Percentiles rank a stretch among this genome's conserved stretches.
These are phyloP conservation scores for Melanchra persicariae DNA, from an alignment of 2,888 invertebrate species.

Conservation along the genomic window DNA sequence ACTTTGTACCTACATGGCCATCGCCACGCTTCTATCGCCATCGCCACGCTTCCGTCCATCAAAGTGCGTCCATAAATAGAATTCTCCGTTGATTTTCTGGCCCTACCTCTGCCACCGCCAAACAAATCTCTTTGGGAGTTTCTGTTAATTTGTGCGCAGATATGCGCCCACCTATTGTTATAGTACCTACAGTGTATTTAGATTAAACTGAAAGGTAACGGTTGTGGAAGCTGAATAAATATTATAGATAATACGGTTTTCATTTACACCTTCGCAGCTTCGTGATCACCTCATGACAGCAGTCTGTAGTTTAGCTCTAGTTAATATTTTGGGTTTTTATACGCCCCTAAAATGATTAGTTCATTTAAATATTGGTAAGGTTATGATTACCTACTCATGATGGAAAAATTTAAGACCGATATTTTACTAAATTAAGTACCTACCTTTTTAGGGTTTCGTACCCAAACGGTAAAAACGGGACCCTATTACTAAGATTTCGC, in stretches of 20 bases:
- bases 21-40: too few species aligned
- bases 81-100: conserved; percentile 9
- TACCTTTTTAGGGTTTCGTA: too few species aligned
- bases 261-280: background rate
- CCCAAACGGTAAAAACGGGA: too few species aligned
- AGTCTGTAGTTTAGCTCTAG: too few species aligned
- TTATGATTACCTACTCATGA: too few species aligned
- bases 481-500: too few species aligned
- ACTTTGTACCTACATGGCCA: background rate
- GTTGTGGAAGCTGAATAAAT: background rate
- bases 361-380: too few species aligned
- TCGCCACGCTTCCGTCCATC: background rate
- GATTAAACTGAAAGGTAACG: background rate
- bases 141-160: conserved; percentile 52
- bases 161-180: conserved; percentile 25
- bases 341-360: too few species aligned
- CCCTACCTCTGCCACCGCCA: conserved; percentile 11
- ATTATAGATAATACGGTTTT: conserved; percentile 4
- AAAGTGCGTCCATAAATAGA: background rate
- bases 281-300: background rate
- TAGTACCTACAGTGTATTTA: background rate
- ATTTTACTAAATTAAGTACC: too few species aligned
- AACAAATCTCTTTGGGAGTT: conserved; percentile 56
- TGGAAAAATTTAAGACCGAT: too few species aligned
- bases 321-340: too few species aligned